phyloP scores from a whole-genome alignment of 2,888 invertebrate genomes.

The Drosophila mettleri region DNA sequence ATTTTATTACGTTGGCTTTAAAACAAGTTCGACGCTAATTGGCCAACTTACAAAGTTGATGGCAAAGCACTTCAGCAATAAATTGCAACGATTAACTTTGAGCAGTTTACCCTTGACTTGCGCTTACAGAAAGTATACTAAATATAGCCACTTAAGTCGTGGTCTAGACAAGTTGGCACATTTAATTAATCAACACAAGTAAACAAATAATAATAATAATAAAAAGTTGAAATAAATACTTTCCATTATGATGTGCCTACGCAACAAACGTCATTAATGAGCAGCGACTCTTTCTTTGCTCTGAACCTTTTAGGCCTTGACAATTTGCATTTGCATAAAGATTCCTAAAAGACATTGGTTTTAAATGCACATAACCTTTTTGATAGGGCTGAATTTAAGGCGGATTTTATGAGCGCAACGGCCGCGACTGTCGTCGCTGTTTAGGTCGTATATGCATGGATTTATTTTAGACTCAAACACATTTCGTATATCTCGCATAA shows the following conservation, averaged over 20 bases:
- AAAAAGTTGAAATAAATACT: background rate
- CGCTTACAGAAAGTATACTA: background rate
- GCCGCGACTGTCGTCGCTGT: slow-evolving; percentile 20
- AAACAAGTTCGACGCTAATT: background rate
- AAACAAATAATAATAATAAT: background rate
- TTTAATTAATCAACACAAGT: background rate
- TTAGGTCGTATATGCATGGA: slow-evolving; percentile 8
- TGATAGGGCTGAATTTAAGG: slow-evolving; percentile 38
- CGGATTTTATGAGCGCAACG: slow-evolving; percentile 45
- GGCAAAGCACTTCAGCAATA: background rate
- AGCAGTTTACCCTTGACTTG: background rate
- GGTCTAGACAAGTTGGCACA: background rate
- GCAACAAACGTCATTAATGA: too few species aligned
- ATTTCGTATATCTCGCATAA: slow-evolving; percentile 28
- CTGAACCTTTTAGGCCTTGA: background rate
- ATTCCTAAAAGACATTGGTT: slow-evolving; percentile 9
- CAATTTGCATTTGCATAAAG: slow-evolving; percentile 15
- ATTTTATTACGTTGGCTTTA: background rate
- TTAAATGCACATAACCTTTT: slow-evolving; percentile 40
- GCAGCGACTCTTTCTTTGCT: background rate
- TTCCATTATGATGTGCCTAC: background rate
- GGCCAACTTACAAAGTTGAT: background rate
- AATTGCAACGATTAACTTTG: slow-evolving; percentile 1
- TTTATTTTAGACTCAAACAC: slow-evolving; percentile 24
- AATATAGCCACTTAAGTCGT: background rate